Percentiles rank a stretch among this genome's conserved stretches.
Evolutionary conservation across 2,888 invertebrate genomes (phyloP).

Genomic region (Neoscelio sp.): DNA sequence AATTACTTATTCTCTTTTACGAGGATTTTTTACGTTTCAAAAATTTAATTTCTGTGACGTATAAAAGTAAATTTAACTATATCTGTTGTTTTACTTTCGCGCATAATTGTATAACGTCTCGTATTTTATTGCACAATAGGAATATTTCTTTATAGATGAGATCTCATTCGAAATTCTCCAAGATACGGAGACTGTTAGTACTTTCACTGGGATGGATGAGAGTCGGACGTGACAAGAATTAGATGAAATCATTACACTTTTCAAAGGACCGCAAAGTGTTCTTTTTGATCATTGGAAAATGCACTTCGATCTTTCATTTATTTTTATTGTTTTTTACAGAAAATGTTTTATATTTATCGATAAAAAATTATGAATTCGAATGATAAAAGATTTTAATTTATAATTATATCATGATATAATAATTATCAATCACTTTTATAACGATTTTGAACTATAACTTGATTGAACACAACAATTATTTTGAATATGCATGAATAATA

Average conservation of each 20-base stretch:
- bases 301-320: slow-evolving; percentile 44
- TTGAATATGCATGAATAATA: too few relatives aligned
- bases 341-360: too few relatives aligned
- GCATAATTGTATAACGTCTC: slow-evolving; percentile 50
- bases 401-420: too few relatives aligned
- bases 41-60: slow-evolving; percentile 14
- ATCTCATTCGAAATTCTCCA: slow-evolving; percentile 76
- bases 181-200: slow-evolving; percentile 72
- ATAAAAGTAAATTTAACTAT: slow-evolving; percentile 27
- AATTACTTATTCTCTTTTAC: slow-evolving; percentile 22
- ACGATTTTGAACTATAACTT: too few relatives aligned
- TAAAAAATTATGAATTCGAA: too few relatives aligned
- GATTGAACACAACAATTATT: too few relatives aligned
- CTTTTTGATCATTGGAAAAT: slow-evolving; percentile 43
- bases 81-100: slow-evolving; percentile 43
- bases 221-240: slow-evolving; percentile 76
- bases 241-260: slow-evolving; percentile 65
- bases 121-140: slow-evolving; percentile 76
- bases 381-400: too few relatives aligned
- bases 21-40: slow-evolving; percentile 7
- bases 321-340: slow-evolving; percentile 38
- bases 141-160: slow-evolving; percentile 76
- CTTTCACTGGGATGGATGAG: slow-evolving; percentile 79
- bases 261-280: slow-evolving; percentile 61
- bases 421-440: too few relatives aligned